Conservation (phyloP, 2,113 vertebrate genomes). For the Poeciliopsis prolifica region DNA sequence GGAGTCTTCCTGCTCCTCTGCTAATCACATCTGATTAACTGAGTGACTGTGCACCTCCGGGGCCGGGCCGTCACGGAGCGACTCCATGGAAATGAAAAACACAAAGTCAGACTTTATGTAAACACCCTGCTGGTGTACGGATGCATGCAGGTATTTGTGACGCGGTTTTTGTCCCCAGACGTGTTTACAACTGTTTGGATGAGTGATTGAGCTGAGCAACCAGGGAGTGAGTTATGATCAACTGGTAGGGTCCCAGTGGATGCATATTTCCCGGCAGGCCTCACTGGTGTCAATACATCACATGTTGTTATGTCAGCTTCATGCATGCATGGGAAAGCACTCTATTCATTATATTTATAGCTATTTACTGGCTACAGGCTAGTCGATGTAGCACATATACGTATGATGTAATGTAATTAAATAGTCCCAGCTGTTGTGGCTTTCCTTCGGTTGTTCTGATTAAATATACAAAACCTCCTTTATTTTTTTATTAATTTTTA, state of each 20-base stretch:
- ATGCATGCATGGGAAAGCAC: not conserved
- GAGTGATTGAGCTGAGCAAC: conserved; percentile 32
- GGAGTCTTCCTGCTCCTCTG: conserved; percentile 28
- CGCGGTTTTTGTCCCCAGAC: conserved; percentile 34
- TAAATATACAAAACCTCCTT: too few species aligned
- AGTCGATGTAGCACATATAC: not conserved
- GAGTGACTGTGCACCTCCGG: conserved; percentile 35
- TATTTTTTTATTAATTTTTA: too few species aligned
- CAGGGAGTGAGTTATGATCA: conserved; percentile 69
- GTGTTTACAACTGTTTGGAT: conserved; percentile 2
- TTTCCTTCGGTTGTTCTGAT: too few species aligned
- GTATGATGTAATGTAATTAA: conserved; percentile 22
- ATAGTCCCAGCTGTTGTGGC: not conserved
- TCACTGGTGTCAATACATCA: conserved; percentile 27
- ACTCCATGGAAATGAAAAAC: conserved; percentile 42
- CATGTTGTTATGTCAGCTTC: conserved; percentile 23
- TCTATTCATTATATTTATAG: not conserved
- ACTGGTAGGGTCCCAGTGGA: conserved; percentile 54
- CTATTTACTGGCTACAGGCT: not conserved
- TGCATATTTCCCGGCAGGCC: conserved; percentile 52
- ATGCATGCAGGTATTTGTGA: conserved; percentile 25
- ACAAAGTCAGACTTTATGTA: conserved; percentile 8
- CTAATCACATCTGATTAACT: conserved; percentile 51
- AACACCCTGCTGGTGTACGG: conserved; percentile 12
- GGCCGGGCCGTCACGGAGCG: conserved; percentile 4